Base-by-base conservation (phyloP, 2,888 invertebrate species). In the Hemithea aestivaria region DNA sequence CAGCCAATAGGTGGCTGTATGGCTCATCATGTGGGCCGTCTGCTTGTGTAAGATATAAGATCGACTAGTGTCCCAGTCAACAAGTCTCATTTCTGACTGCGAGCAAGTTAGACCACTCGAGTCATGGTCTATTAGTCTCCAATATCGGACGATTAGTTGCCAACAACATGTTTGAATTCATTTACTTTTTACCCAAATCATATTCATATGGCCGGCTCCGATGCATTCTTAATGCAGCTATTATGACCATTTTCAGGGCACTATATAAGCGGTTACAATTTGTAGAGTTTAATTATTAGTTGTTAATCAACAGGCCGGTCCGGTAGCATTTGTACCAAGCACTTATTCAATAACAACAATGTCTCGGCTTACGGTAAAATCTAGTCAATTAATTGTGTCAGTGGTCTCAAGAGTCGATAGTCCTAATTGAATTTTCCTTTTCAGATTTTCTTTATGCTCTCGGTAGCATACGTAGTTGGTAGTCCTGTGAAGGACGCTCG, bases 361-460 rank as follows among this genome's bases (percentile, higher is more conserved):
- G 83, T 80, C 80, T 68, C 79, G 71, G 56, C 64, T 82, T 61
- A 80, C 80, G 81, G 83, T 83, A 76, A 79, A 71, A 48, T 7
- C n/a, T 33, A 3, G 5, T 23, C 10, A 10, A 6, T n/a, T 25
- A 9, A 24, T 28, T 23, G 27, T 25, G 20, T 33, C n/a, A 10
- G 3, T 20, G 27, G 6, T 16, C 3, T 22, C 7, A 8, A 12
- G 2, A 10, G 10, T 20, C 1, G 16, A 4, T 16, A 7, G 22
- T 22, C 2, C 8, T 22, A 22, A 22, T n/a, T 2, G 2, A 22
- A 7, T 7, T 4, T 9, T 23, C 21, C 36, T 29, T 75, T 72
- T 31, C 73, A 83, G 83, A 73, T 82, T 67, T 57, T 83, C 62
- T 78, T 83, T 58, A 77, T 83, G 67, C 64, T 83, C 74, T 81